phyloP scores from a whole-genome alignment of 2,888 invertebrate genomes.

The Hipparchia sbordonii region DNA sequence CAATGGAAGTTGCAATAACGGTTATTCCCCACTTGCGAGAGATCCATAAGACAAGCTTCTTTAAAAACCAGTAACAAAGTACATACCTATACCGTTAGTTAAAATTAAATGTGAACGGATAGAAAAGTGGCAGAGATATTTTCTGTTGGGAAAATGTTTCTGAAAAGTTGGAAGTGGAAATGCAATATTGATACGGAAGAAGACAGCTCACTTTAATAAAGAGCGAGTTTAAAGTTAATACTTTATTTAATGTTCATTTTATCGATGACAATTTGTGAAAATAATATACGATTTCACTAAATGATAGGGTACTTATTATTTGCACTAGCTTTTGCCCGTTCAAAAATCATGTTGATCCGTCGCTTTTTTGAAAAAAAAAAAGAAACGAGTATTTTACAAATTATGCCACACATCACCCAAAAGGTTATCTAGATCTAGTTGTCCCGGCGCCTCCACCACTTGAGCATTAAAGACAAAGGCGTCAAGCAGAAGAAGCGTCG shows the following conservation, averaged over 20 bases:
- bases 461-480: too few species aligned
- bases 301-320: too few species aligned
- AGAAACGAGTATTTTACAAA: too few species aligned
- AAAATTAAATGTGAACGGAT: slow-evolving; percentile 48
- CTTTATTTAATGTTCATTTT: slow-evolving; percentile 2
- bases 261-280: background rate
- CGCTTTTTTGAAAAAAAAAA: too few species aligned
- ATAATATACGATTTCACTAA: too few species aligned
- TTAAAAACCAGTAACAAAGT: slow-evolving; percentile 56
- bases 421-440: too few species aligned
- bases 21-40: slow-evolving; percentile 36
- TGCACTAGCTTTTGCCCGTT: too few species aligned
- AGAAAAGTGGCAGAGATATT: slow-evolving; percentile 41
- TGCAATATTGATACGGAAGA: slow-evolving; percentile 40
- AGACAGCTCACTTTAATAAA: slow-evolving; percentile 11
- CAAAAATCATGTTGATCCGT: too few species aligned
- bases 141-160: slow-evolving; percentile 34
- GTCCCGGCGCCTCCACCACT: too few species aligned
- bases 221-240: background rate
- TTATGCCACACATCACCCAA: too few species aligned
- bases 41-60: slow-evolving; percentile 50
- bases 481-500: too few species aligned
- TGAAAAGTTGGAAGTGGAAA: slow-evolving; percentile 26
- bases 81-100: slow-evolving; percentile 51
- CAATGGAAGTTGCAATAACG: slow-evolving; percentile 42